phyloP scores from a whole-genome alignment of 2,888 invertebrate species.

The Clitarchus hookeri region DNA sequence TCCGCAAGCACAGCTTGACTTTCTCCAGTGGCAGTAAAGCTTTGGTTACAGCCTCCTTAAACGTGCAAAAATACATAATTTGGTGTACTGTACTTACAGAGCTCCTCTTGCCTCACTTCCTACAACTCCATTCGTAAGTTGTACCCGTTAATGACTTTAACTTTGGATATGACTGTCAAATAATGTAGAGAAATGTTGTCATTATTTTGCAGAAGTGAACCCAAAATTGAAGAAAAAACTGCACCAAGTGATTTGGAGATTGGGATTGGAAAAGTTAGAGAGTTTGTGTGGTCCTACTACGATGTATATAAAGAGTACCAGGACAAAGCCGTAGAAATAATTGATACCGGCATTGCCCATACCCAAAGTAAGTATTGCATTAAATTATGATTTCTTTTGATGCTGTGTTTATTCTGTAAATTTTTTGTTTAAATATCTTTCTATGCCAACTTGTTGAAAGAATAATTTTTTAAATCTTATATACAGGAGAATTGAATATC shows the following conservation, averaged over 20 bases:
- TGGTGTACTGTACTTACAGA: too few species aligned
- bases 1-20: too few species aligned
- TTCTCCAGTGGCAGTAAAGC: too few species aligned
- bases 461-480: not conserved
- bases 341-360: constrained; percentile 56
- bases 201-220: not conserved
- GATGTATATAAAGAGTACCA: constrained; percentile 53
- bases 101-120: too few species aligned
- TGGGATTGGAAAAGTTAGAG: constrained; percentile 54
- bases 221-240: not conserved
- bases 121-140: too few species aligned
- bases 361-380: constrained; percentile 54
- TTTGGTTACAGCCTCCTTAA: too few species aligned
- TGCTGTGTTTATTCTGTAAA: not conserved
- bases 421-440: not conserved
- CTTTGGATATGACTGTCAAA: too few species aligned
- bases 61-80: too few species aligned
- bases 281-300: constrained; percentile 50
- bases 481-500: not conserved
- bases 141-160: too few species aligned
- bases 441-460: not conserved
- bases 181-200: too few species aligned
- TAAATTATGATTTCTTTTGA: not conserved
- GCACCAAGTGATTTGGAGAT: not conserved
- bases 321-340: constrained; percentile 51